Evolutionary conservation across 2,888 invertebrate species (phyloP).

Genomic region (Paralinhomoeus sp.): DNA sequence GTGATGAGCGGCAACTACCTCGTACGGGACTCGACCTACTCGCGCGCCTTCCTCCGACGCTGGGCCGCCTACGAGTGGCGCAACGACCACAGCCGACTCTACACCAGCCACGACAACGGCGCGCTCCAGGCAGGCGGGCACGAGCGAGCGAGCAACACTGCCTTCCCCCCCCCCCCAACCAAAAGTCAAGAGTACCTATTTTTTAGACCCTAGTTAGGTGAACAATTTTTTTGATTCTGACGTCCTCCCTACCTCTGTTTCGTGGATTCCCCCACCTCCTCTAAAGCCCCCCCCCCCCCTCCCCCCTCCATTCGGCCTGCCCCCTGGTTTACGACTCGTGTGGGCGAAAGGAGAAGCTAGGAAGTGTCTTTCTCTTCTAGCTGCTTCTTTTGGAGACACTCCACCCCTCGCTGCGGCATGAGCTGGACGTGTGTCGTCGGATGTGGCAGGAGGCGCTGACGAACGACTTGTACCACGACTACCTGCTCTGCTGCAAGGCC

Average conservation of each 20-base stretch:
- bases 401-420: slow-evolving; percentile 10
- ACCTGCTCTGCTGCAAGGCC: slow-evolving; percentile 17
- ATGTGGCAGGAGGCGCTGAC: slow-evolving; percentile 15
- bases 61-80: slow-evolving; percentile 16
- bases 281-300: no score
- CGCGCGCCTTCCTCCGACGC: slow-evolving; percentile 9
- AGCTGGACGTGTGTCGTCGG: slow-evolving; percentile 12
- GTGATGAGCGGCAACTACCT: slow-evolving; percentile 22
- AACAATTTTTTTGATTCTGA: no score
- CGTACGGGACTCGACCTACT: slow-evolving; percentile 12
- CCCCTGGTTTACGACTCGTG: no score
- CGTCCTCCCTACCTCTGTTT: no score
- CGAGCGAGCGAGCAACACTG: no score
- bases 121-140: slow-evolving; percentile 6
- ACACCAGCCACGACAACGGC: slow-evolving; percentile 20
- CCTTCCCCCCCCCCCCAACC: no score
- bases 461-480: slow-evolving; percentile 20
- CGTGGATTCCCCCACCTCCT: no score
- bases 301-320: no score
- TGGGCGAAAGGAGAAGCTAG: no score
- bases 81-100: slow-evolving; percentile 13
- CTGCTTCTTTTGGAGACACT: slow-evolving; percentile 18
- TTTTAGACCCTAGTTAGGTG: no score
- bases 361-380: no score
- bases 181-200: no score